Percentiles rank a stretch among this genome's conserved stretches.
Conservation (phyloP, 2,113 vertebrate species). For the Pardalotus punctatus region DNA sequence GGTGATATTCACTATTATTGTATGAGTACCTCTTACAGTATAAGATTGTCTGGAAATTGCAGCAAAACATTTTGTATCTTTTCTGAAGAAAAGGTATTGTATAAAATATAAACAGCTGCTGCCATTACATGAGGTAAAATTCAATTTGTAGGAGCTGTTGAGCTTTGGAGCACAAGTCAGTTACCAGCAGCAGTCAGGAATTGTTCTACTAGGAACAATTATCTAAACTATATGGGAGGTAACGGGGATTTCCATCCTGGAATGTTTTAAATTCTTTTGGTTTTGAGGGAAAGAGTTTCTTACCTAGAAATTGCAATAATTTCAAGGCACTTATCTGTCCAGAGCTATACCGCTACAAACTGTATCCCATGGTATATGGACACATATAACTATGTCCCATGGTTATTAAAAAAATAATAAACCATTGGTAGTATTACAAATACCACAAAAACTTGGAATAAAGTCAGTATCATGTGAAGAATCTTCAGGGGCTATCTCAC, state of each 20-base stretch:
- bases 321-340: neutral
- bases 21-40: neutral
- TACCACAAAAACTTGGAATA: neutral
- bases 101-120: neutral
- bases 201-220: neutral
- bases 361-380: accelerated
- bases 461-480: neutral
- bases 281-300: neutral
- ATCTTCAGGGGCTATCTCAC: neutral
- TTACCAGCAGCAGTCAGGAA: neutral
- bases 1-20: neutral
- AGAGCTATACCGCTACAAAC: neutral
- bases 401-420: neutral
- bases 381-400: too few species aligned
- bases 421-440: neutral
- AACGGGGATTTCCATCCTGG: neutral
- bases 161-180: neutral
- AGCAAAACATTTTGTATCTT: neutral
- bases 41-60: neutral
- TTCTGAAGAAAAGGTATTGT: neutral
- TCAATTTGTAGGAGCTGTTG: neutral
- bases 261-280: neutral
- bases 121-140: neutral
- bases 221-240: neutral
- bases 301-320: neutral